phyloP scores from a whole-genome alignment of 2,797 vertebrate genomes.

The Bucorvus abyssinicus region DNA sequence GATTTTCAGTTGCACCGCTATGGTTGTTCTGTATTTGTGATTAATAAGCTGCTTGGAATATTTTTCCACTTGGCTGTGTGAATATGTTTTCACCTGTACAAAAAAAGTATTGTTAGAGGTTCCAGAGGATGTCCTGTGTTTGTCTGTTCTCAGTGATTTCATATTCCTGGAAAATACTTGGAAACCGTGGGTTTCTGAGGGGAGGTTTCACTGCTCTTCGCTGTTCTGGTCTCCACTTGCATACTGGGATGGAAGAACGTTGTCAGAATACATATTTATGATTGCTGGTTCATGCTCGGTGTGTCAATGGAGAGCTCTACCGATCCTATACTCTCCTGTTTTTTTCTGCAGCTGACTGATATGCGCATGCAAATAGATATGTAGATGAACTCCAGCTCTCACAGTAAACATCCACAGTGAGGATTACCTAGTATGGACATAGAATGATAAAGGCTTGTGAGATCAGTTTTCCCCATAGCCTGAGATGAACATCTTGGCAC shows the following conservation, averaged over 20 bases:
- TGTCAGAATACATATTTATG: conserved; percentile 72
- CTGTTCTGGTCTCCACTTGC: conserved; percentile 44
- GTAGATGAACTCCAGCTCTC: conserved; percentile 70
- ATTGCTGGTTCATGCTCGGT: conserved; percentile 60
- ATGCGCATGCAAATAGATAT: conserved; percentile 69
- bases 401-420: conserved; percentile 55
- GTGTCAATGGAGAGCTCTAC: conserved; percentile 65
- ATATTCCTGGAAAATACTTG: not conserved
- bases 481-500: conserved; percentile 26
- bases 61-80: conserved; percentile 21
- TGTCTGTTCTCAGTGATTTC: conserved; percentile 6
- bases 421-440: conserved; percentile 22
- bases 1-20: conserved; percentile 40
- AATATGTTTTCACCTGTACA: conserved; percentile 20
- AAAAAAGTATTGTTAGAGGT: not conserved
- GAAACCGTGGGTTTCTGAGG: not conserved
- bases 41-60: conserved; percentile 46
- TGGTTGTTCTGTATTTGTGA: conserved; percentile 50
- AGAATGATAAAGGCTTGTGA: conserved; percentile 49
- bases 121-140: not conserved
- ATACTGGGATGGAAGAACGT: conserved; percentile 52
- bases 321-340: not conserved
- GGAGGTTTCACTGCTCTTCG: conserved; percentile 7
- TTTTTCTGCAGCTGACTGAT: conserved; percentile 60
- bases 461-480: conserved; percentile 25